Conservation (phyloP, 2,888 invertebrate genomes). For the Spodoptera exigua region DNA sequence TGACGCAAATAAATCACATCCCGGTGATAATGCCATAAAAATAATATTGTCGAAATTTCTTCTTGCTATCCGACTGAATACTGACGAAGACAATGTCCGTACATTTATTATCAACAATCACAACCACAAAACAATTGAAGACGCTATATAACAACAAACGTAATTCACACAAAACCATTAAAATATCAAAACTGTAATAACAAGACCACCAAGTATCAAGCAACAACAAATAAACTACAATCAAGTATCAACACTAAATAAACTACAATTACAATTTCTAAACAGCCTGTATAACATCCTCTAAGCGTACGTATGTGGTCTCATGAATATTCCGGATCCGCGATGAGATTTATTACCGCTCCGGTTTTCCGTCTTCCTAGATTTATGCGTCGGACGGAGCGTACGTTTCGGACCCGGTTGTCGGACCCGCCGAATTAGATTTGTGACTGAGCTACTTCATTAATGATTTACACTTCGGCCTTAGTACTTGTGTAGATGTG, state of each 20-base stretch:
- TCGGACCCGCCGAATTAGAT: slow-evolving; percentile 63
- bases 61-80: no score
- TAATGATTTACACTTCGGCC: slow-evolving; percentile 43
- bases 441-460: slow-evolving; percentile 54
- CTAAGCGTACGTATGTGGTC: slow-evolving; percentile 53
- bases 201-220: slow-evolving; percentile 4
- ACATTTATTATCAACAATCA: no score
- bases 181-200: neutral
- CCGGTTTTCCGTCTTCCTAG: slow-evolving; percentile 66
- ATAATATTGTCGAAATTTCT: no score
- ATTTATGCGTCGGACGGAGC: slow-evolving; percentile 63
- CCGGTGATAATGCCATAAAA: no score
- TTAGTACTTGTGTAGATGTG: slow-evolving; percentile 38
- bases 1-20: no score
- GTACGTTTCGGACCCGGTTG: slow-evolving; percentile 46
- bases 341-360: slow-evolving; percentile 67
- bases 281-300: slow-evolving; percentile 45
- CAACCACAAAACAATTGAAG: no score
- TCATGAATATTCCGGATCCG: slow-evolving; percentile 71
- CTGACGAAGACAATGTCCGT: no score
- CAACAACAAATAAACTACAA: neutral
- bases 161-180: no score
- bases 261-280: neutral
- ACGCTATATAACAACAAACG: no score
- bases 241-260: slow-evolving; percentile 12